Base-by-base conservation (phyloP, 2,797 vertebrate genomes). In the Rhyacichthys aspro region DNA sequence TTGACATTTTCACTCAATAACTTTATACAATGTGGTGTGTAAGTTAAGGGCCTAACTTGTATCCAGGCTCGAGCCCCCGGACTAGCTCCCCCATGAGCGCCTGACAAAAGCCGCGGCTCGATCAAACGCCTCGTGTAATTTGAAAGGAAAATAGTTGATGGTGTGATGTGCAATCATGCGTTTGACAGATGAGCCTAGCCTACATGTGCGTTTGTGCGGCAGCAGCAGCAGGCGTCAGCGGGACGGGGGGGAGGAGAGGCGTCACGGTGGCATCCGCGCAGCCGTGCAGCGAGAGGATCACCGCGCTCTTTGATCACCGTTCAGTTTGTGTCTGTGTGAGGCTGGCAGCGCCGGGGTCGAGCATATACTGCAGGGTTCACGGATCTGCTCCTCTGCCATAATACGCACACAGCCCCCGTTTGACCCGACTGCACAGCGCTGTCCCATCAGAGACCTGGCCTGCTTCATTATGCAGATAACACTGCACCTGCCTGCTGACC, bases 391-490 rank as follows among this genome's bases (percentile, higher is more conserved):
- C 91, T 91, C 89, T 92, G 93, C 95, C 94, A 95, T 95, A 96
- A 96, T 95, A 95, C 94, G 94, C 79, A 53, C 39, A 90, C 93
- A 93, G 93, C 91, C 94, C 94, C 93, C 93, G 86, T 92, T 94
- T 95, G 94, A 95, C 94, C 95, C 94, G 83, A 86, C 86, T 91
- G 92, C 93, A 93, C 93, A 92, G 91, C 83, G 90, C 89, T 89
- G 93, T 94, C 95, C 94, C 95, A 93, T 94, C 85, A 90, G 95
- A 94, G 94, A 93, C 90, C 92, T 91, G 94, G 93, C 93, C 93
- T 93, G 94, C 94, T 95, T 95, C 94, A 95, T 95, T 96, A 95
- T 95, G 94, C 94, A 96, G 94, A 95, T 94, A 94, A 92, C 93
- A 91, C 92, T 93, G 93, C 94, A 93, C 91, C 94, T 94, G 94